Evolutionary conservation across 2,113 vertebrate genomes (phyloP).

Genomic region (Centropristis striata): DNA sequence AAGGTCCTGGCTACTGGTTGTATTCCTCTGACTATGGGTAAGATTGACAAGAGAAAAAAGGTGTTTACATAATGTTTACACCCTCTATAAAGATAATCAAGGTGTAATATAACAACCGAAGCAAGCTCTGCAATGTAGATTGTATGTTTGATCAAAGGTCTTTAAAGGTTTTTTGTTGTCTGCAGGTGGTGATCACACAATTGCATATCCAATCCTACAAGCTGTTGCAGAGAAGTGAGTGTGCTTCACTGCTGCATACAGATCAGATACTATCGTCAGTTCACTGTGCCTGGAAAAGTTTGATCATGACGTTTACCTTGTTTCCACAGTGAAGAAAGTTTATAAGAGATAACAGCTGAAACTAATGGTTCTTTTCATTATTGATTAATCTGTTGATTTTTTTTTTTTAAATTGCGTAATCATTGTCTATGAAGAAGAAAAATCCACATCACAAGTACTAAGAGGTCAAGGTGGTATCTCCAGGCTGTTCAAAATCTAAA

Average conservation of each 20-base stretch:
- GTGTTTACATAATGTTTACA: not conserved
- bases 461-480: not conserved
- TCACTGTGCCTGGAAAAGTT: not conserved
- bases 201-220: constrained; percentile 95
- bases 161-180: constrained; percentile 24
- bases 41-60: constrained; percentile 74
- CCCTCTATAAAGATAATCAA: not conserved
- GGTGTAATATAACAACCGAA: no score
- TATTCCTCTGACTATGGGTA: constrained; percentile 93
- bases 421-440: no score
- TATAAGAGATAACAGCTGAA: no score
- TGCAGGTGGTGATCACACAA: constrained; percentile 95
- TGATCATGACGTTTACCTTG: not conserved
- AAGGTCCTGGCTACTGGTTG: constrained; percentile 85
- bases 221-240: constrained; percentile 92
- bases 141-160: constrained; percentile 2
- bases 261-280: no score
- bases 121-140: not conserved
- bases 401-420: no score
- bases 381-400: not conserved
- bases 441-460: not conserved
- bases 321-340: not conserved
- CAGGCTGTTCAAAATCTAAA: not conserved
- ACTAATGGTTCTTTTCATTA: not conserved
- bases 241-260: not conserved